phyloP scores from a whole-genome alignment of 2,797 vertebrate genomes.

The Spinus olivaceus region DNA sequence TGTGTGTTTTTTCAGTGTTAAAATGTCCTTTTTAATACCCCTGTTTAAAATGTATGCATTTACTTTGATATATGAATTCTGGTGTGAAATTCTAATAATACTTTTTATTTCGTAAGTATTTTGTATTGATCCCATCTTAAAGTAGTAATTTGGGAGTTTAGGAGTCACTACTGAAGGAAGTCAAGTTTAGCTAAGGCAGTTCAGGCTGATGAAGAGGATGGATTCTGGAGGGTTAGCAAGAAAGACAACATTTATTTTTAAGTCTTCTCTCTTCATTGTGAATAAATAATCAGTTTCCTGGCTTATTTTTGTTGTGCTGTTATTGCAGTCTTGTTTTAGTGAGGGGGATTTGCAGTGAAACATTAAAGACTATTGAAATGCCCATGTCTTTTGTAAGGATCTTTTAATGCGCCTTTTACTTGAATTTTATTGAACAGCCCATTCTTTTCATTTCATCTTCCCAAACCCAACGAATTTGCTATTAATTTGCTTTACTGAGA shows the following conservation, averaged over 20 bases:
- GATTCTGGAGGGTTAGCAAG: not conserved
- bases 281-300: not conserved
- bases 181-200: not conserved
- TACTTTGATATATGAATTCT: not conserved
- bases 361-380: not conserved
- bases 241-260: not conserved
- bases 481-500: not conserved
- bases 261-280: not conserved
- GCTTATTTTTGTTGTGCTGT: not conserved
- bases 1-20: accelerated
- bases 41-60: not conserved
- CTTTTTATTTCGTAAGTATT: not conserved
- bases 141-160: not conserved
- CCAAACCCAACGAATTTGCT: not conserved
- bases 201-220: not conserved
- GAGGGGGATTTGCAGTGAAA: not conserved
- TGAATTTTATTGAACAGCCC: not conserved
- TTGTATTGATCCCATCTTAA: not conserved
- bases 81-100: not conserved
- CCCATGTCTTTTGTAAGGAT: not conserved
- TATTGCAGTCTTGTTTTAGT: not conserved
- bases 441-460: not conserved
- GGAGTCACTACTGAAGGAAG: not conserved
- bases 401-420: not conserved
- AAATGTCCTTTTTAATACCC: not conserved